phyloP scores from a whole-genome alignment of 2,888 invertebrate genomes.

The Phengaris alcon region DNA sequence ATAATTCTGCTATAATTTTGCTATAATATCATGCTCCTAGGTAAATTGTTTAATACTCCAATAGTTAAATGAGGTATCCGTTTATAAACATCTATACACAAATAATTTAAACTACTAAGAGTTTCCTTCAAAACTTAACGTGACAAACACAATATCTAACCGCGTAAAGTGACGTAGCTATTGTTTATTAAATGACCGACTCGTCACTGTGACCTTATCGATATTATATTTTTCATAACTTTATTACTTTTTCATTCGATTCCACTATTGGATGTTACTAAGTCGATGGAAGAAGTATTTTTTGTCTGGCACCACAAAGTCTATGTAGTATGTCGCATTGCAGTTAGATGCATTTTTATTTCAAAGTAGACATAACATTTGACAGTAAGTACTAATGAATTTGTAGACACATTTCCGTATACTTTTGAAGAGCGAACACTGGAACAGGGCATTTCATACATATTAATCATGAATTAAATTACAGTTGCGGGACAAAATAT shows the following conservation, averaged over 20 bases:
- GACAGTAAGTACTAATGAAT: background rate
- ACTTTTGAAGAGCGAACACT: background rate
- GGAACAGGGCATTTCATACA: background rate
- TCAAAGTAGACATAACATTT: background rate
- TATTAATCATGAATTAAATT: slow-evolving; percentile 8
- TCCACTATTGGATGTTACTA: background rate
- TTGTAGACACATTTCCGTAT: background rate
- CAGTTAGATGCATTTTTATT: slow-evolving; percentile 6
- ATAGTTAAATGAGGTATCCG: too few species aligned
- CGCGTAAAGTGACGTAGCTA: background rate
- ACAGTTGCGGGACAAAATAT: background rate
- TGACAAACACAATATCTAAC: background rate
- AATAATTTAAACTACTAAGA: too few species aligned
- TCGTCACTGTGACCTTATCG: background rate
- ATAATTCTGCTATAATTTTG: too few species aligned
- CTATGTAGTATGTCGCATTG: background rate
- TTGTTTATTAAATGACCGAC: background rate
- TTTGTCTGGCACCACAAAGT: background rate
- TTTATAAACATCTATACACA: too few species aligned
- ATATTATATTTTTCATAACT: background rate
- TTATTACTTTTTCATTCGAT: background rate
- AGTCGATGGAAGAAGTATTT: background rate
- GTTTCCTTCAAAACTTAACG: background rate
- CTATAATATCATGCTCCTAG: too few species aligned
- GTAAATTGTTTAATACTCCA: too few species aligned